These are phyloP conservation scores for Prosopocoilus inquinatus DNA, from an alignment of 2,888 invertebrate species.

Conservation along the genomic window DNA sequence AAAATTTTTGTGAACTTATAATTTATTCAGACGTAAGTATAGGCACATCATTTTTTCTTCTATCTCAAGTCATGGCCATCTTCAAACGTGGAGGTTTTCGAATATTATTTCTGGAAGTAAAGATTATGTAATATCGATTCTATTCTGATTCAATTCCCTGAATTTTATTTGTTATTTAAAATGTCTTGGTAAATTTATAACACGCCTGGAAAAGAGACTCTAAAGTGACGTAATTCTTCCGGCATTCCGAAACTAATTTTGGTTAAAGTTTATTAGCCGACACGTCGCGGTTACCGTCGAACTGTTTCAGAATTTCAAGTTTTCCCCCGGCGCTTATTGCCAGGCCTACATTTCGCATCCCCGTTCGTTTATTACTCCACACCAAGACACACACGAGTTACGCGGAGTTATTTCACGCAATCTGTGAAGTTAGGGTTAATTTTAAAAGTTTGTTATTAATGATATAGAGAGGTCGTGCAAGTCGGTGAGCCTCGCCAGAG, in stretches of 20 bases:
- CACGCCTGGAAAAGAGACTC: too few species aligned
- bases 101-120: too few species aligned
- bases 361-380: not conserved
- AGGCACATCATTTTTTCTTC: too few species aligned
- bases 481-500: conserved; percentile 2
- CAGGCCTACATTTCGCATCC: not conserved
- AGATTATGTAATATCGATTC: too few species aligned
- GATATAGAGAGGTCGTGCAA: conserved; percentile 9
- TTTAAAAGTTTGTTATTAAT: conserved; percentile 20
- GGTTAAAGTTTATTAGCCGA: not conserved
- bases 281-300: not conserved
- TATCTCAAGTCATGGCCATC: too few species aligned
- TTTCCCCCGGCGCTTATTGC: not conserved
- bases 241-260: not conserved
- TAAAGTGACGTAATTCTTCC: too few species aligned
- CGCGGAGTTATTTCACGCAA: not conserved
- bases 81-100: too few species aligned
- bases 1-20: too few species aligned
- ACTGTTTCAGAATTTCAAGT: not conserved
- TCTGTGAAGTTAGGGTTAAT: not conserved
- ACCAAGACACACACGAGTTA: not conserved
- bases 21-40: too few species aligned
- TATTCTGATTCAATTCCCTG: too few species aligned
- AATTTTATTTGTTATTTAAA: too few species aligned
- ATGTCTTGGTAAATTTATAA: too few species aligned